phyloP scores from a whole-genome alignment of 2,113 vertebrate genomes.

The Petromus typicus region DNA sequence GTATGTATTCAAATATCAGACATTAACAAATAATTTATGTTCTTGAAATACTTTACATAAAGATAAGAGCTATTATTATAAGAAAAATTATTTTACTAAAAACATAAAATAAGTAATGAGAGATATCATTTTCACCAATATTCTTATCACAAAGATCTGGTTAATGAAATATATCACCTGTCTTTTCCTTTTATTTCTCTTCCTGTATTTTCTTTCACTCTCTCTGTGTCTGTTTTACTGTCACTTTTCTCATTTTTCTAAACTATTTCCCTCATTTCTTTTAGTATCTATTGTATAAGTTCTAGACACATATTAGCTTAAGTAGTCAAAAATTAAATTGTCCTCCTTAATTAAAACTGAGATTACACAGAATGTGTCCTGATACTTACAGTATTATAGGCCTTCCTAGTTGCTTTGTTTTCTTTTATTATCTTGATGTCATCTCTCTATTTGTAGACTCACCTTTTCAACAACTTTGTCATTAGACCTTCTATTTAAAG shows the following conservation, averaged over 20 bases:
- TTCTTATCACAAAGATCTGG: background rate
- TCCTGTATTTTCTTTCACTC: fast-evolving
- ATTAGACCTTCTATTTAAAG: background rate
- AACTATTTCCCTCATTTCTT: background rate
- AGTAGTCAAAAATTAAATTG: background rate
- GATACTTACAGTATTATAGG: background rate
- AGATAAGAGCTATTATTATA: background rate
- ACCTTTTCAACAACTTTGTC: background rate
- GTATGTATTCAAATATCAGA: background rate
- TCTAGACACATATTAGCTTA: background rate
- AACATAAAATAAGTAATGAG: background rate
- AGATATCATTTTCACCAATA: background rate
- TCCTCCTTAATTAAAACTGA: background rate
- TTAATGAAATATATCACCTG: background rate
- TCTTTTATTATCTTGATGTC: background rate
- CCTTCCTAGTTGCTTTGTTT: background rate
- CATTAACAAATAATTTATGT: background rate
- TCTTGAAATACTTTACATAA: background rate
- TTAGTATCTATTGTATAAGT: background rate
- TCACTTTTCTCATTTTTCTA: background rate
- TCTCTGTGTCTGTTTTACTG: fast-evolving
- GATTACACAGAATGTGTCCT: background rate
- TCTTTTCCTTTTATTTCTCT: background rate
- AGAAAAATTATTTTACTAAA: background rate
- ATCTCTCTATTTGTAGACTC: background rate